Evolutionary conservation across 2,888 invertebrate genomes (phyloP), one percentile per base, ranked within the genome.

Genomic region (Amphipyra berbera): DNA sequence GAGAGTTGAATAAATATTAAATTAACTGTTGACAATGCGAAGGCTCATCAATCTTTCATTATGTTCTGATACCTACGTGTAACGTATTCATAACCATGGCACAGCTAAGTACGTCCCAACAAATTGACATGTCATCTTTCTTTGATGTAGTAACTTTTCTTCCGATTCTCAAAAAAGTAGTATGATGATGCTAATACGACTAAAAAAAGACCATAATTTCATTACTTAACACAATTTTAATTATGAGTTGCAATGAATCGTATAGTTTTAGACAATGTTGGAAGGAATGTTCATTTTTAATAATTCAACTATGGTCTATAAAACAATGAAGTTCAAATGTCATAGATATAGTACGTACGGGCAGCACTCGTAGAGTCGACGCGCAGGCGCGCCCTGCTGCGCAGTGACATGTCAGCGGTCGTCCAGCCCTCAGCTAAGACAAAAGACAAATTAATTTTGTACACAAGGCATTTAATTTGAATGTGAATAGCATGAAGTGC

Each of bases 381-480:
- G 48, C 52, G 65, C 67, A 64, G 74, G 70, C 73, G 88, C 89
- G 72, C 85, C 94, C 94, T 87, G 92, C 92, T 89, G 94, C 68
- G 93, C 84, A 80, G 87, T 81, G 89, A 90, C 92, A 89, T 91
- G 91, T 92, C 92, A 88, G 89, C 86, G 80, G 82, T 79, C 84
- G 82, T 76, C 78, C 83, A 79, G 79, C 82, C 78, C 82, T 72
- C 85, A 86, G 84, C 91, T 93, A 92, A 94, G 91, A 95, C 95
- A 95, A 95, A 95, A 94, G 95, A 95, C 94, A 94, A 95, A 95
- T 95, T 94, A 95, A 95, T 94, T 93, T 94, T 92, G 93, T 94
- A 95, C 94, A 93, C 94, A 90, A 89, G 89, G 90, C 93, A 92
- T 94, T 95, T 95, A 94, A 95, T 95, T 95, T 94, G 92, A 95